phyloP scores from a whole-genome alignment of 2,113 vertebrate species.

The Nicator chloris region DNA sequence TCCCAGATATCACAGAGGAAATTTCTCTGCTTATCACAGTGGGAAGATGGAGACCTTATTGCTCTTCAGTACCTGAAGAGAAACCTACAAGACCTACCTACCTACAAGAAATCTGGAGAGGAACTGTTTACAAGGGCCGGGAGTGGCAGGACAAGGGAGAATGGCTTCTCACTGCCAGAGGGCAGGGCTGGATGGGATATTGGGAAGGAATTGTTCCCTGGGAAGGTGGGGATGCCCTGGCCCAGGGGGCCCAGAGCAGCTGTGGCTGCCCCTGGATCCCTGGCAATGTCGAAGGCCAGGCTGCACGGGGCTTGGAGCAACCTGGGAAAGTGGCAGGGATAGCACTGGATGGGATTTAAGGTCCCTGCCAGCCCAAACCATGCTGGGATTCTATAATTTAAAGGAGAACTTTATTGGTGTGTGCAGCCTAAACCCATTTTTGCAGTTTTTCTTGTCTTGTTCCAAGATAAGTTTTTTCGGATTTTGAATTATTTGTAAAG shows the following conservation, averaged over 20 bases:
- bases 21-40: neutral
- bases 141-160: neutral
- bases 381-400: neutral
- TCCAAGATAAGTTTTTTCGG: neutral
- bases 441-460: neutral
- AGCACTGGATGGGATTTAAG: neutral
- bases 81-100: no score
- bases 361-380: neutral
- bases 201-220: neutral
- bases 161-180: neutral
- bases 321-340: neutral
- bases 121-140: neutral
- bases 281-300: neutral
- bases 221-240: neutral
- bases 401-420: neutral
- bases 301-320: neutral
- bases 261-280: neutral
- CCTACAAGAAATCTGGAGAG: neutral
- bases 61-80: neutral
- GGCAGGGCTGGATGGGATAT: rapidly evolving
- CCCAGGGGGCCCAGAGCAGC: neutral
- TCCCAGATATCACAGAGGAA: neutral
- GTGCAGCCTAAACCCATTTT: neutral
- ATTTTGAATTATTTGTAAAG: neutral
- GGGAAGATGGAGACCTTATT: neutral